phyloP scores from a whole-genome alignment of 2,797 vertebrate genomes.

The Philypnodon macrostomus region DNA sequence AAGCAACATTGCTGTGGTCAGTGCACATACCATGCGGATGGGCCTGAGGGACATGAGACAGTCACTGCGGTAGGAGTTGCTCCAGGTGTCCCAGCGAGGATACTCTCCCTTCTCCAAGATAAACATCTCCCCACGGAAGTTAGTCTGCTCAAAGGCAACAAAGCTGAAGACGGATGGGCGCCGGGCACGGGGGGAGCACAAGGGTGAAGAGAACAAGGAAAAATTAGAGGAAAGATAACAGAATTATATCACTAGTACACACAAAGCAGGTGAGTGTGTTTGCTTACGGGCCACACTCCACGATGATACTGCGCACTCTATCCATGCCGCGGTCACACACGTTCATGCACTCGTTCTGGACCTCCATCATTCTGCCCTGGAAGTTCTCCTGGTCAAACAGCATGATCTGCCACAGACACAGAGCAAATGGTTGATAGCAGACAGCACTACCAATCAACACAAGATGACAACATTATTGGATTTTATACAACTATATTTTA shows the following conservation, averaged over 20 bases:
- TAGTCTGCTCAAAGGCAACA: conserved; percentile 92
- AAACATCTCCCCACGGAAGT: conserved; percentile 96
- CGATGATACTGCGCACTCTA: conserved; percentile 89
- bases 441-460: neutral
- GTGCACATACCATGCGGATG: conserved; percentile 84
- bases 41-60: conserved; percentile 93
- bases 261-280: conserved; percentile 18
- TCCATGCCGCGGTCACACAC: conserved; percentile 88
- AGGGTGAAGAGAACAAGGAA: conserved; percentile 22
- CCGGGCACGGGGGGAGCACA: conserved; percentile 5
- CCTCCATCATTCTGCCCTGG: conserved; percentile 89
- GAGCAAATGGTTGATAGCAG: neutral
- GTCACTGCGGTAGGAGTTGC: conserved; percentile 94
- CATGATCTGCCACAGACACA: conserved; percentile 75
- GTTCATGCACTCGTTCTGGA: conserved; percentile 89
- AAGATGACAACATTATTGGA: too few species aligned
- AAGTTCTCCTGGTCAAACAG: conserved; percentile 96
- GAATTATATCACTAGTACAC: neutral
- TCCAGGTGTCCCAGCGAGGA: conserved; percentile 97
- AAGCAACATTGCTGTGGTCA: neutral
- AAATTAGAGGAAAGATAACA: conserved; percentile 4
- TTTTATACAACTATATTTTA: too few species aligned
- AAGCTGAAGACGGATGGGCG: conserved; percentile 77
- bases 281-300: conserved; percentile 93
- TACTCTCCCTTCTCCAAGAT: conserved; percentile 96